Evolutionary conservation across 2,113 vertebrate genomes (phyloP), one percentile per base, ranked within the genome.

Genomic region (Rhea americana): DNA sequence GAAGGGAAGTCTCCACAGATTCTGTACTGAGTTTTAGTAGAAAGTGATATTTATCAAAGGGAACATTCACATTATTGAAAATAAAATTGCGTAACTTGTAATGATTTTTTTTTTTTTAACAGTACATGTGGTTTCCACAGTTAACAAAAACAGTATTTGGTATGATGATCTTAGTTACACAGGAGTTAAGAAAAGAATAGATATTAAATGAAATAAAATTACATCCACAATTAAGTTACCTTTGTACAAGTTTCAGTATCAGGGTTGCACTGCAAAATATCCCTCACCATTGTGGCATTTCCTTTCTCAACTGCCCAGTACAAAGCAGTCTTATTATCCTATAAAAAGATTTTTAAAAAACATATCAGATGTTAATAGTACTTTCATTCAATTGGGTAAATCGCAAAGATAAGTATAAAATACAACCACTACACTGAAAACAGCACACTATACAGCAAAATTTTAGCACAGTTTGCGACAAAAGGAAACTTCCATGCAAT

Each of bases 221-320:
- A 5, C 5, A 22, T 28, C 37, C 37, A 55, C 41, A 53, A 78
- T 39, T 30, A 19, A 1, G 2, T 79, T 98, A 99, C 99, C 99
- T 99, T 99, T 3, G 99, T 99, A 97, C 98, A 98, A 72, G 98
- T 98, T 96, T 99, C 99, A 0, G 99, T 99, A 85, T 99, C 99
- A 12, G 99, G 99, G 88, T 99, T 99, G 96, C 99, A 99, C 55
- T 99, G 99, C 77, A 99, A 96, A 97, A 99, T 99, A 94, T 99
- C 99, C 89, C 99, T 98, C 91, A 99, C 99, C 99, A 99, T 99
- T 30, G 98, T 98, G 12, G 99, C 98, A 9, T 99, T 99, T 71
- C 99, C 99, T 94, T 99, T 99, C 94, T 99, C 99, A 83, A 99
- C 99, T 68, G 99, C 98, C 99, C 99, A 99, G 89, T 99, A 99